A percentile compares a stretch with the other conserved stretches of the same genome.
phyloP scores from a whole-genome alignment of 2,888 invertebrate species.

The Dinocampus coccinellae region DNA sequence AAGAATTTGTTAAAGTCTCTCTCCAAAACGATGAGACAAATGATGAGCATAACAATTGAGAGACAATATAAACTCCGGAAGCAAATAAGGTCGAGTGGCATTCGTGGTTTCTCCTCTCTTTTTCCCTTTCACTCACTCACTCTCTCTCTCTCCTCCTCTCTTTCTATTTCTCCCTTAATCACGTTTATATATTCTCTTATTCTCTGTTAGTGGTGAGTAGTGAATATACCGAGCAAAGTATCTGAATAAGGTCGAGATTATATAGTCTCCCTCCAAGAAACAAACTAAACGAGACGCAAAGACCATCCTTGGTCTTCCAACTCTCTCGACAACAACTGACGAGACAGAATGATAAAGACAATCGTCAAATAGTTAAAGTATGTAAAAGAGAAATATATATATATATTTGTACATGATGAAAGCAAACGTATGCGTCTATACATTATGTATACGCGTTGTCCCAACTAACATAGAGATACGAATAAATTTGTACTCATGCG shows the following conservation, averaged over 20 bases:
- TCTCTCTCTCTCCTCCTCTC: not conserved
- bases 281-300: conserved; percentile 17
- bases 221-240: conserved; percentile 37
- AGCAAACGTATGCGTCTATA: conserved; percentile 32
- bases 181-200: not conserved
- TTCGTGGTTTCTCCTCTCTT: conserved; percentile 28
- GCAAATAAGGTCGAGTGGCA: conserved; percentile 43
- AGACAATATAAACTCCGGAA: conserved; percentile 33
- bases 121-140: too few species aligned
- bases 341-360: not conserved
- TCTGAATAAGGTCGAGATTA: conserved; percentile 44
- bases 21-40: conserved; percentile 8
- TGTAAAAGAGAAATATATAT: conserved; percentile 11
- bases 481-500: conserved; percentile 45
- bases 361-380: conserved; percentile 13
- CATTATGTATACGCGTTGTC: conserved; percentile 43
- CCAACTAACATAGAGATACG: conserved; percentile 33
- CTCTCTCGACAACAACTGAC: conserved; percentile 19
- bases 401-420: conserved; percentile 27
- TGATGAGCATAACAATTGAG: conserved; percentile 29
- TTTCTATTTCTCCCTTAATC: not conserved
- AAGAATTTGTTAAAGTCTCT: conserved; percentile 2
- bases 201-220: conserved; percentile 14
- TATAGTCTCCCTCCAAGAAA: conserved; percentile 32
- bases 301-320: conserved; percentile 20